A percentile compares a stretch with the other conserved stretches of the same genome.
phyloP scores from a whole-genome alignment of 2,888 invertebrate species.

The Bombylius discolor region DNA sequence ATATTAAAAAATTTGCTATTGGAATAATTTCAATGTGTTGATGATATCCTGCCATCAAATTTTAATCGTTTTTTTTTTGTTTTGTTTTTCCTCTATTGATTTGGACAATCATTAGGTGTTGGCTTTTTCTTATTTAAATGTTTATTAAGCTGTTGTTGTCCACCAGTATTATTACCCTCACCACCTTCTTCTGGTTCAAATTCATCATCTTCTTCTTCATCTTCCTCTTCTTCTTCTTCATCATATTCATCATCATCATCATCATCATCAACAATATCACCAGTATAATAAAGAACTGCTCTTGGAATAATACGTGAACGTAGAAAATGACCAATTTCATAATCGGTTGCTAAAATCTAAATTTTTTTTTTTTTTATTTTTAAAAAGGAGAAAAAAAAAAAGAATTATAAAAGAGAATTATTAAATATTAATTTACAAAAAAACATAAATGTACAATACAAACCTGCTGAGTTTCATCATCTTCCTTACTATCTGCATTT shows the following conservation, averaged over 20 bases:
- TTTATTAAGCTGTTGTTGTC: constrained; percentile 19
- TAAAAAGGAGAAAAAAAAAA: background rate
- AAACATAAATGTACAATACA: background rate
- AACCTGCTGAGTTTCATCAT: constrained; percentile 65
- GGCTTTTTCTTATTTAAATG: constrained; percentile 24
- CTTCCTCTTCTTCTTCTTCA: constrained; percentile 44
- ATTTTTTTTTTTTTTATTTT: no score
- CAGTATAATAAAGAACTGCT: constrained; percentile 93
- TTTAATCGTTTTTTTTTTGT: background rate
- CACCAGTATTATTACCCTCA: constrained; percentile 15
- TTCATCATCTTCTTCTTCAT: constrained; percentile 42
- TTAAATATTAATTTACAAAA: background rate
- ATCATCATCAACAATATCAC: constrained; percentile 70
- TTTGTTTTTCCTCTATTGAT: constrained; percentile 42
- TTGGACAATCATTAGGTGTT: constrained; percentile 54
- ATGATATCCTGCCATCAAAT: background rate
- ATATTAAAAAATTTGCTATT: no score
- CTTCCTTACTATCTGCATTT: constrained; percentile 66
- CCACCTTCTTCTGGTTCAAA: constrained; percentile 17
- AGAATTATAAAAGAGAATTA: background rate
- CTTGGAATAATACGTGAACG: constrained; percentile 94
- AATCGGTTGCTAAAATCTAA: constrained; percentile 74
- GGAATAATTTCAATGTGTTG: no score
- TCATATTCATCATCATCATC: constrained; percentile 53
- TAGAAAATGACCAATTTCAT: constrained; percentile 97